phyloP scores from a whole-genome alignment of 2,888 invertebrate species.

The Enoplolaimus lenunculus region DNA sequence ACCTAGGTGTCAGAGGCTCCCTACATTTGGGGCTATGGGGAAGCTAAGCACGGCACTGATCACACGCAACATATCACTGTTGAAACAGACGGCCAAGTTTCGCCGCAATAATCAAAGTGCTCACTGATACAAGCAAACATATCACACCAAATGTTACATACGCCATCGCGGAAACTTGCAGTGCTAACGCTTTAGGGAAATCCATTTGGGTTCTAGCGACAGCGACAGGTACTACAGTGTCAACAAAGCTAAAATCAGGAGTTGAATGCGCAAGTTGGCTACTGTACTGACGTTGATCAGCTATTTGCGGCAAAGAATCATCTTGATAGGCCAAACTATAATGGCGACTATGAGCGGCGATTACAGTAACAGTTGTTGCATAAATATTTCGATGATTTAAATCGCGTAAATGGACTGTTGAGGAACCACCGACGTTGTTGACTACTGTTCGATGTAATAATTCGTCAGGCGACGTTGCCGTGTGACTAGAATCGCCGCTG shows the following conservation, averaged over 20 bases:
- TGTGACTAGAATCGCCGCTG: too few relatives aligned
- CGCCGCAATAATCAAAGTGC: not conserved
- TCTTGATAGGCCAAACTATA: not conserved
- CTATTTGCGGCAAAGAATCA: not conserved
- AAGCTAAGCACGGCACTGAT: too few relatives aligned
- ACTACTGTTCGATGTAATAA: not conserved
- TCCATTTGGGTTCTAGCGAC: too few relatives aligned
- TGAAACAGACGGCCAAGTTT: not conserved
- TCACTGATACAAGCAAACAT: not conserved
- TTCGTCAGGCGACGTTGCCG: not conserved
- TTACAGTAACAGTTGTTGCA: not conserved
- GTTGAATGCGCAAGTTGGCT: not conserved
- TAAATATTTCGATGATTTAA: not conserved
- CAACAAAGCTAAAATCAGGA: not conserved
- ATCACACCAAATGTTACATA: not conserved
- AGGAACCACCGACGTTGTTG: not conserved
- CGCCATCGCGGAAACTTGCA: not conserved
- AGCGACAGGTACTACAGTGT: too few relatives aligned
- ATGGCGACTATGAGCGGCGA: not conserved
- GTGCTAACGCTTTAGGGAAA: not conserved
- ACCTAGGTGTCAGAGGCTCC: too few relatives aligned
- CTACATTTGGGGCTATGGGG: too few relatives aligned
- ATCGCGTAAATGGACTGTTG: not conserved
- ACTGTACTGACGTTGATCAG: not conserved
- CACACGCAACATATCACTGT: too few relatives aligned